Conservation (phyloP, 2,113 vertebrate genomes). For the Penelope pileata region DNA sequence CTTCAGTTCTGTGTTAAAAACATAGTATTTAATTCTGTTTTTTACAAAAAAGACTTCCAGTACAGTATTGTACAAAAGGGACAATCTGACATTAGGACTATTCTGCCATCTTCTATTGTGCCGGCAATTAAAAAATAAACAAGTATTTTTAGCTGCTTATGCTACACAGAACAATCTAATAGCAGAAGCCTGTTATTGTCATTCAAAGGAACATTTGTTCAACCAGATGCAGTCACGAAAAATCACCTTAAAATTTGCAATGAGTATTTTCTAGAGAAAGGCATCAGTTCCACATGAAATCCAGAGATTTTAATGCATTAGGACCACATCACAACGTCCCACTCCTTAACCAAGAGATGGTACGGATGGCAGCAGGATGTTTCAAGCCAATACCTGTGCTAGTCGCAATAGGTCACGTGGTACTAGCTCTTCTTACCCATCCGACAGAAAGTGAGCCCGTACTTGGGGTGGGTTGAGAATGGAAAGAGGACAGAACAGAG, state of each 20-base stretch:
- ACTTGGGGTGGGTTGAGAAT: neutral
- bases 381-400: neutral
- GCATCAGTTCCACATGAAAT: neutral
- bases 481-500: neutral
- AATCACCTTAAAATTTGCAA: constrained; percentile 17
- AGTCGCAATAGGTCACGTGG: neutral
- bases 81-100: neutral
- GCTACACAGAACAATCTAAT: neutral
- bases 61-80: neutral
- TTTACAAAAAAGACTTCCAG: neutral
- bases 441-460: neutral
- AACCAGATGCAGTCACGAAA: constrained; percentile 26
- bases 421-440: neutral
- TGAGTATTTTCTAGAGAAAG: neutral
- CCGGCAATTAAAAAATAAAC: neutral
- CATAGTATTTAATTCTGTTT: neutral
- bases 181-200: constrained; percentile 14
- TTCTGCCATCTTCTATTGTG: constrained; percentile 28
- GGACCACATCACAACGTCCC: neutral
- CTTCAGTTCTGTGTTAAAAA: neutral
- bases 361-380: neutral
- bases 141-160: constrained; percentile 28
- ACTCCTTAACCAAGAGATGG: neutral
- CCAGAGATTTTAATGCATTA: neutral
- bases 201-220: constrained; percentile 38